These are phyloP conservation scores for Cerceris rybyensis DNA, from an alignment of 2,888 invertebrate genomes.

Conservation along the genomic window DNA sequence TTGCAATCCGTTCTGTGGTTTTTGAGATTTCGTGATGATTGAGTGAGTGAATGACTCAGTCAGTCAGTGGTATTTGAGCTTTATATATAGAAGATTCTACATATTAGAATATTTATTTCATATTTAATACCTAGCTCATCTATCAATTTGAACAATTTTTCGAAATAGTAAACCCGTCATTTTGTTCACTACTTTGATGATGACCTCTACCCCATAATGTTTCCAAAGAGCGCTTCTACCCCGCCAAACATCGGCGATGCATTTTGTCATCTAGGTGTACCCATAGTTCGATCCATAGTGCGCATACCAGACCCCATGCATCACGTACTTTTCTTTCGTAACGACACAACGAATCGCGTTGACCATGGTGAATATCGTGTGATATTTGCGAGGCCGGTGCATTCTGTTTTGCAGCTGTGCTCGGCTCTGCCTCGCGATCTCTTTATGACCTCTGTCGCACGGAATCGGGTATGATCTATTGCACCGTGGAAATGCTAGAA, in stretches of 20 bases:
- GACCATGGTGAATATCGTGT: slow-evolving; percentile 8
- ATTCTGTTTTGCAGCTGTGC: slow-evolving; percentile 12
- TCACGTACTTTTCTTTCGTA: slow-evolving; percentile 35
- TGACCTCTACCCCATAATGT: neutral
- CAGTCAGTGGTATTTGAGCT: too few relatives aligned
- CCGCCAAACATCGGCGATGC: slow-evolving; percentile 26
- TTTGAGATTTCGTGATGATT: too few relatives aligned
- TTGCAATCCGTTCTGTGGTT: too few relatives aligned
- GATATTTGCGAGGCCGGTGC: slow-evolving; percentile 28
- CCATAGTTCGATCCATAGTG: slow-evolving; percentile 16
- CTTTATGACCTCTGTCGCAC: slow-evolving; percentile 22
- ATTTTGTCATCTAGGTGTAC: slow-evolving; percentile 56
- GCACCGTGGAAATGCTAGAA: slow-evolving; percentile 16
- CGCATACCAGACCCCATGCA: slow-evolving; percentile 27
- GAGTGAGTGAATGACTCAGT: too few relatives aligned
- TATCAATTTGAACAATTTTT: too few relatives aligned
- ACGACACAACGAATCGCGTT: neutral
- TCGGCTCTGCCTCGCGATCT: slow-evolving; percentile 9
- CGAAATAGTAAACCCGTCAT: neutral
- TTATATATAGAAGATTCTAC: too few relatives aligned
- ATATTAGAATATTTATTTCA: too few relatives aligned
- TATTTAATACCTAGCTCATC: too few relatives aligned
- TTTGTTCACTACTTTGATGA: too few relatives aligned
- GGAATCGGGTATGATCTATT: slow-evolving; percentile 22
- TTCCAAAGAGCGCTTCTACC: slow-evolving; percentile 1